Evolutionary conservation across 2,888 invertebrate species (phyloP), one percentile per base, ranked within the genome.

Genomic region (Cantharis rufa): DNA sequence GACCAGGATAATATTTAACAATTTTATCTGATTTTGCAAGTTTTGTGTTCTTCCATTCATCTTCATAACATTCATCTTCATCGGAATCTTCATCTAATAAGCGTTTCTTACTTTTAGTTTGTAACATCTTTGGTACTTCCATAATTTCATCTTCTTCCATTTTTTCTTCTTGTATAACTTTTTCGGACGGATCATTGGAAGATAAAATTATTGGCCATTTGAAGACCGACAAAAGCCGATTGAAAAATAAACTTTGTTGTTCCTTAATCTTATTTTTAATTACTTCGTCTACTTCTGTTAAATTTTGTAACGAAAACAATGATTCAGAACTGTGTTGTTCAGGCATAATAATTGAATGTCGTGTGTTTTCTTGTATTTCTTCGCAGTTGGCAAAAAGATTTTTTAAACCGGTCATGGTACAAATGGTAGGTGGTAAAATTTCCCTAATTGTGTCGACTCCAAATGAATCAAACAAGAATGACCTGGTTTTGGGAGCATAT

Each of bases 381-480:
- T 81, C 75, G 74, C 76, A 81, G 32, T 81, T 79, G n/a, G 83
- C 66, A 21, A 85, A 66, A n/a, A 85, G 69, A 66, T 79, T 77
- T 74, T 83, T 78, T 48, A 84, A 69, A 11, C 83, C 84, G 5
- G 82, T 73, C 11, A 84, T 21, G 11, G 81, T 81, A 66, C 81
- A 81, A 21, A 82, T 71, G 76, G 82, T 83, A 9, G 84, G 83
- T 27, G 84, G 83, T 21, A 84, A 10, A 13, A 72, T 15, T 21
- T 27, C 27, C 15, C 1, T n/a, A 62, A 69, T 28, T 48, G n/a
- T 48, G n/a, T n/a, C n/a, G 9, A 7, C n/a, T 15, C 10, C n/a
- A 68, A 21, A 15, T 15, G 70, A n/a, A 32, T 5, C 15, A 15
- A 15, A 3, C 1, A 15, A n/a, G 1, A 27, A 21, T 11, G 61